Evolutionary conservation across 2,797 vertebrate species (phyloP).

Genomic region (Sebastes wilsoni): DNA sequence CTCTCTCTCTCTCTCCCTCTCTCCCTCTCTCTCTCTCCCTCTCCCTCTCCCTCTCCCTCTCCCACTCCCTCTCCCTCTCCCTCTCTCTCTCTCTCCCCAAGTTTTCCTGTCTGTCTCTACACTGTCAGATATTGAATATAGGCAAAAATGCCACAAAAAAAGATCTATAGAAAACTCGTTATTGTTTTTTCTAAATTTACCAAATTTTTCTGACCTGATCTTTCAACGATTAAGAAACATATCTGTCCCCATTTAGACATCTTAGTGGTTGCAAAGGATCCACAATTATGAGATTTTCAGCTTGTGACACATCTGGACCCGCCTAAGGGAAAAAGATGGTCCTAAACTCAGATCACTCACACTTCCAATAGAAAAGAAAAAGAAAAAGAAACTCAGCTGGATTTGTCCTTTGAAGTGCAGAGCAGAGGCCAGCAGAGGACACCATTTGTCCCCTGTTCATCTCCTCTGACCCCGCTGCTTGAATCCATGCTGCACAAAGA

Average conservation of each 20-base stretch:
- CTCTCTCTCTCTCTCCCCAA: too few relatives aligned
- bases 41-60: accelerated
- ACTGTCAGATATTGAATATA: not conserved
- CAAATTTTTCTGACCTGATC: not conserved
- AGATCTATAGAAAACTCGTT: not conserved
- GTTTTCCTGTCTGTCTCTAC: not conserved
- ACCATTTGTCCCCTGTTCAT: slow-evolving; percentile 63
- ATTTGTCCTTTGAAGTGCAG: slow-evolving; percentile 57
- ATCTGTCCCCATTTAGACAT: not conserved
- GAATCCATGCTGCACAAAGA: slow-evolving; percentile 12
- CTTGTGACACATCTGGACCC: slow-evolving; percentile 1
- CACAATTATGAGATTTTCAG: not conserved
- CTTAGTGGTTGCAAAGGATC: not conserved
- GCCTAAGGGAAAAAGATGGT: not conserved
- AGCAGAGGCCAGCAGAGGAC: slow-evolving; percentile 73
- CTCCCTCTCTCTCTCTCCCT: accelerated
- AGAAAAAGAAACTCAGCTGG: slow-evolving; percentile 51
- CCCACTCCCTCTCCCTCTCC: accelerated
- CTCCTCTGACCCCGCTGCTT: slow-evolving; percentile 48
- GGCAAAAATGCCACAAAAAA: not conserved
- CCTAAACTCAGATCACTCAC: slow-evolving; percentile 1
- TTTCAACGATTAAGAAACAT: not conserved
- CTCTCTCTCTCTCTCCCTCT: not conserved
- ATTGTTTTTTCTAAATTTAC: not conserved
- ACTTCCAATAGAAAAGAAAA: not conserved